Evolutionary conservation across 1,140 invertebrate species (phyloP), one percentile per base, ranked within the genome.

Genomic region (Trigoniulus corallinus): DNA sequence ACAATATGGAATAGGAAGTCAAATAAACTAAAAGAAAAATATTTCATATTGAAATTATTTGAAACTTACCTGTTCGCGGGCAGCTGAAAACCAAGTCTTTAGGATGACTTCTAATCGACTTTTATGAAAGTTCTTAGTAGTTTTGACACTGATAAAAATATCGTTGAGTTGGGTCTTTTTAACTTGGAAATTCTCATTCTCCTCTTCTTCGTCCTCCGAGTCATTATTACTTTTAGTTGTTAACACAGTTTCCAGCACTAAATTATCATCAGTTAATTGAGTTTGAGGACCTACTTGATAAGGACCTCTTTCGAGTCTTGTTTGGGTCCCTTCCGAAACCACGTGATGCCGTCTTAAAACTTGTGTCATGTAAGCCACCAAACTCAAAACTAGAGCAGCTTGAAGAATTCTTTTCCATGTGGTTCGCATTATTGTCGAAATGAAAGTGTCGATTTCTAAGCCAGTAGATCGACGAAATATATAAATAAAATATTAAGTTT

Each of bases 101-200:
- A 94, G 74, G 58, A 94, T 84, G 50, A 87, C 74, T n/a, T 84
- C 81, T 54, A 95, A 62, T 53, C 91, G 74, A 26, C 79, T 77
- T 52, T 77, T 68, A 65, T 94, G 87, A 70, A 88, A 92, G 67
- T 79, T 78, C 62, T 80, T 80, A 26, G 88, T 91, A 45, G 89
- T 94, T 72, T 95, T 95, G 20, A 95, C 86, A 70, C 85, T 89
- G 63, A 95, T 84, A 68, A 92, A 94, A 57, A 94, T 73, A 66
- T 92, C 87, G 64, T 84, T 74, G 52, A 91, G 70, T 2, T 44
- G 42, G 12, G 42, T 44, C 18, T 10, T 7, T 44, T 7, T 4
- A 47, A 7, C 13, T 4, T 12, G 7, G 12, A 10, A 7, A 34
- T 25, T 34, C 7, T 7, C 46, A 25, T 34, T 47, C 4, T 7